Base-by-base conservation (phyloP, 2,113 vertebrate species). In the Ranitomeya imitator region DNA sequence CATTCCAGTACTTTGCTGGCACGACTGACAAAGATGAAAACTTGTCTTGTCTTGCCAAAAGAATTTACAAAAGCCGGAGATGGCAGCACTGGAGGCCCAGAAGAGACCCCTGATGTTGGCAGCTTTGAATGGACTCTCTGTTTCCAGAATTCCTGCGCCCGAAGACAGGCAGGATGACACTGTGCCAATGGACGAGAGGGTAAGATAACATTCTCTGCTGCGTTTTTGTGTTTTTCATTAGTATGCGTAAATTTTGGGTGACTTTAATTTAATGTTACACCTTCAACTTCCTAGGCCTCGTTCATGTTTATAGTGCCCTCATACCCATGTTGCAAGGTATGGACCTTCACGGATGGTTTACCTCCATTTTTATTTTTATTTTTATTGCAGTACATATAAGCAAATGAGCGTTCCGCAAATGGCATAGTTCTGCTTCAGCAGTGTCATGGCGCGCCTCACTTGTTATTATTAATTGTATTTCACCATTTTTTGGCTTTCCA, bases 21-120 rank as follows among this genome's bases (percentile, higher is more conserved):
- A 91, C 93, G 92, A 91, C 92, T 93, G 92, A 92, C 91, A 87
- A 90, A 94, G 92, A 93, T 94, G 92, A 94, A 95, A 95, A 95
- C 91, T 88, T 96, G 93, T 96, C 93, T 93, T 98, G 96, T 97
- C 94, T 95, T 97, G 92, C 93, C 94, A 86, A 96, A 95, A 99
- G 97, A 98, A 97, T 91, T 95, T 99, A 94, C 98, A 99, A 92
- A 97, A 97, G 91, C 97, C 99, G 95, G 98, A 98, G 96, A 97
- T 97, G 96, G 97, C 96, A 19, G 94, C 94, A 89, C 96, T 97
- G 94, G 98, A 99, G 94, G 97, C 95, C 14, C 95, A 97, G 94
- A 99, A 98, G 95, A 96, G 98, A 89, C 97, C 98, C 26, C 94
- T 99, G 93, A 98, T 97, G 97, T 94, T 97, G 96, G 97, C 97